These are phyloP conservation scores for Meloidogyne exigua DNA, from an alignment of 1,140 invertebrate species.

Conservation along the genomic window DNA sequence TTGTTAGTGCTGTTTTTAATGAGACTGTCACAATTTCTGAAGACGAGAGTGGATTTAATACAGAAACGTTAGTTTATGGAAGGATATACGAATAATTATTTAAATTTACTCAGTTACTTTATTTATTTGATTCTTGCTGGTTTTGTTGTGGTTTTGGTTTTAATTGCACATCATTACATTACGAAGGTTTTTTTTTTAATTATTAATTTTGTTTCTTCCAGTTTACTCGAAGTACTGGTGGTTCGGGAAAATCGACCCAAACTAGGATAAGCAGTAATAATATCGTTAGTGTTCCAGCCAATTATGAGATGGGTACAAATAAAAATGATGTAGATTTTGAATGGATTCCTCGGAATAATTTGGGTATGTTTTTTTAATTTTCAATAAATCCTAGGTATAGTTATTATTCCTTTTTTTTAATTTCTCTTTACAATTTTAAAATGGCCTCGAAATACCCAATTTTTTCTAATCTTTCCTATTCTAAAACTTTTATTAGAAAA, in stretches of 20 bases:
- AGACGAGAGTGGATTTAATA: slow-evolving; percentile 91
- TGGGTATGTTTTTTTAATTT: slow-evolving; percentile 63
- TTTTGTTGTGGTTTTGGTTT: slow-evolving; percentile 79
- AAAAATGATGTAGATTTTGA: slow-evolving; percentile 87
- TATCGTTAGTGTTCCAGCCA: slow-evolving; percentile 2
- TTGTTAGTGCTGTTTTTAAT: slow-evolving; percentile 90
- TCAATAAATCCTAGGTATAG: not conserved
- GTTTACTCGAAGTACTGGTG: slow-evolving; percentile 9
- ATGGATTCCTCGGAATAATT: slow-evolving; percentile 88
- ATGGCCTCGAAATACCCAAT: too few relatives aligned
- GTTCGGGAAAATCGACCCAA: slow-evolving; percentile 3
- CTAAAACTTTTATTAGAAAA: too few relatives aligned
- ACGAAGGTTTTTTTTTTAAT: slow-evolving; percentile 69
- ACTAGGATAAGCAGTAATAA: not conserved
- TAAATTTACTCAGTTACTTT: slow-evolving; percentile 71
- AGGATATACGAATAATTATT: not conserved
- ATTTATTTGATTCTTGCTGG: slow-evolving; percentile 89
- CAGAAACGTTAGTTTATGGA: slow-evolving; percentile 74
- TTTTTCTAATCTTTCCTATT: too few relatives aligned
- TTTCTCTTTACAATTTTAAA: too few relatives aligned
- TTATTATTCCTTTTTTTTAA: too few relatives aligned
- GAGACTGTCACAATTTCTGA: slow-evolving; percentile 96
- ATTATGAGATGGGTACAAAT: slow-evolving; percentile 75
- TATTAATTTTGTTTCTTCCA: slow-evolving; percentile 18
- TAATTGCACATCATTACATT: slow-evolving; percentile 84